These are phyloP conservation scores for Pogonomyrmex barbatus DNA, from an alignment of 1,140 invertebrate species.

Conservation along the genomic window DNA sequence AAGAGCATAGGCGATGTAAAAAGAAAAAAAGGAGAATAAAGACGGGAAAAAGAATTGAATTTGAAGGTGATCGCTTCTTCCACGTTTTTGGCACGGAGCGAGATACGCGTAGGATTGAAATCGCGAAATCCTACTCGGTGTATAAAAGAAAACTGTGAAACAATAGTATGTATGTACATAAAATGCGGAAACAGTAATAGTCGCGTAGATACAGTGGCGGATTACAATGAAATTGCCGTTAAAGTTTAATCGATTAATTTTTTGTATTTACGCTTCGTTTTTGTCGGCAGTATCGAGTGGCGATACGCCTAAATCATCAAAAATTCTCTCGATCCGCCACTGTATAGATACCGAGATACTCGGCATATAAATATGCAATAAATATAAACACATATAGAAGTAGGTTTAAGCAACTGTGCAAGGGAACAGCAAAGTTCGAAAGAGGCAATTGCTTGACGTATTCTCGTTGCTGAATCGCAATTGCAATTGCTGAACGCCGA, in stretches of 20 bases:
- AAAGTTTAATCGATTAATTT: neutral
- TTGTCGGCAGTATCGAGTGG: neutral
- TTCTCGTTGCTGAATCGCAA: slow-evolving; percentile 26
- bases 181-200: slow-evolving; percentile 39
- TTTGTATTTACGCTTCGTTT: neutral
- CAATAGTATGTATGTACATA: slow-evolving; percentile 42
- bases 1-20: slow-evolving; percentile 45
- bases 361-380: slow-evolving; percentile 36
- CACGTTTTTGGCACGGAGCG: neutral
- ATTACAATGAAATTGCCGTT: slow-evolving; percentile 24
- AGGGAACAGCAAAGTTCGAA: slow-evolving; percentile 49
- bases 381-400: slow-evolving; percentile 52
- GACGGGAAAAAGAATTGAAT: neutral
- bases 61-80: neutral
- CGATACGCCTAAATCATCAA: neutral
- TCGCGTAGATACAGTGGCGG: slow-evolving; percentile 52
- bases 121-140: neutral
- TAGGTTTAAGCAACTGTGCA: slow-evolving; percentile 67
- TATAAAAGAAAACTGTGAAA: neutral
- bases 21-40: neutral
- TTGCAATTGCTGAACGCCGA: slow-evolving; percentile 1
- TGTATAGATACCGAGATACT: slow-evolving; percentile 41
- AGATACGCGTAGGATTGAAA: slow-evolving; percentile 10
- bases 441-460: slow-evolving; percentile 38
- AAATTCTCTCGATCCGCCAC: slow-evolving; percentile 18